Conservation (phyloP, 2,888 invertebrate species). For the Phorcus lineatus region DNA sequence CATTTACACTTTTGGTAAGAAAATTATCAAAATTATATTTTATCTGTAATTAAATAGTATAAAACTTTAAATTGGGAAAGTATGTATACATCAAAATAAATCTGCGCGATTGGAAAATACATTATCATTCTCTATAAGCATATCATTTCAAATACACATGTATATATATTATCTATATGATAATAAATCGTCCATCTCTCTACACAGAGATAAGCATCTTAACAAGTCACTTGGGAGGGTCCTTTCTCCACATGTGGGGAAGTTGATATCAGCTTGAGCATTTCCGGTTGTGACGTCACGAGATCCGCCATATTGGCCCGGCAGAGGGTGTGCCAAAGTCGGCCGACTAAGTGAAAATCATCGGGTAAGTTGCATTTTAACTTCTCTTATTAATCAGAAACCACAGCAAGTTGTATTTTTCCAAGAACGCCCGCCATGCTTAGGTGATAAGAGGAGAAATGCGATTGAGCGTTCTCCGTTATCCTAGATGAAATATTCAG, state of each 20-base stretch:
- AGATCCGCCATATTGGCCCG: slow-evolving; percentile 40
- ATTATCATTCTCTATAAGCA: too few species aligned
- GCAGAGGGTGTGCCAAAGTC: slow-evolving; percentile 34
- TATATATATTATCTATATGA: too few species aligned
- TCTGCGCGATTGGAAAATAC: too few species aligned
- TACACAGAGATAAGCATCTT: too few species aligned
- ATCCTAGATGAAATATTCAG: neutral
- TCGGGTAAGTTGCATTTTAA: neutral
- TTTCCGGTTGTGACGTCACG: slow-evolving; percentile 41
- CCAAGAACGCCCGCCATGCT: neutral
- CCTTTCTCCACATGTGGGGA: neutral
- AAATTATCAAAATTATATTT: too few species aligned
- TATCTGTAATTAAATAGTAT: too few species aligned
- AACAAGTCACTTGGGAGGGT: neutral
- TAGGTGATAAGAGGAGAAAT: neutral
- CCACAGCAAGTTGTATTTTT: neutral
- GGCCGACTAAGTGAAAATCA: neutral
- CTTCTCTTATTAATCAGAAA: neutral
- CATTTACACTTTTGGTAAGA: too few species aligned
- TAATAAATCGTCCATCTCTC: too few species aligned
- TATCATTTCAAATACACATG: too few species aligned
- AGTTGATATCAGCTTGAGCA: slow-evolving; percentile 14
- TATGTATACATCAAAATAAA: too few species aligned
- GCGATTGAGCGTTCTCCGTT: neutral
- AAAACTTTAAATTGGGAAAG: too few species aligned